A percentile compares a stretch with the other conserved stretches of the same genome.
Conservation (phyloP, 2,113 vertebrate species). For the Corvus moneduloides region DNA sequence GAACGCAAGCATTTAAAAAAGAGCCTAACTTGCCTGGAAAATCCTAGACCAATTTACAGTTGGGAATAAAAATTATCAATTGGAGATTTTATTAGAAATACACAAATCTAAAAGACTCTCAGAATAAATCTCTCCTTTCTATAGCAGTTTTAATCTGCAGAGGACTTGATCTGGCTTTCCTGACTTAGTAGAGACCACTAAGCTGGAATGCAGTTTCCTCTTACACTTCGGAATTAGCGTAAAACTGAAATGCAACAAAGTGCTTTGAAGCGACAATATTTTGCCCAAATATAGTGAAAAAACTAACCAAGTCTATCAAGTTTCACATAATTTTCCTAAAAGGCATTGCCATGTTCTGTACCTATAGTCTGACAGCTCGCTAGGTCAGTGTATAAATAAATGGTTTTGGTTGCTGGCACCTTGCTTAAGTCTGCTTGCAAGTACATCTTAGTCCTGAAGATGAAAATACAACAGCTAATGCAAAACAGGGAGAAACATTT, state of each 20-base stretch:
- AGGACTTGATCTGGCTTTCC: not conserved
- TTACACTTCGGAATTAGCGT: not conserved
- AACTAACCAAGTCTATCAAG: not conserved
- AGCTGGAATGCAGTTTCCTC: not conserved
- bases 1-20: not conserved
- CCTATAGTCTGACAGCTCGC: not conserved
- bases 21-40: not conserved
- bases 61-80: not conserved
- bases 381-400: not conserved
- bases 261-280: not conserved
- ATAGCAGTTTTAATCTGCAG: not conserved
- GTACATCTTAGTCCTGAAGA: not conserved
- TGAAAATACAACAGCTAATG: not conserved
- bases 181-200: not conserved
- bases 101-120: not conserved
- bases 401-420: not conserved
- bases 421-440: not conserved
- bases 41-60: not conserved
- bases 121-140: not conserved
- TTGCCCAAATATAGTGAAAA: not conserved
- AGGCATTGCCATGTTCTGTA: not conserved
- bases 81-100: not conserved
- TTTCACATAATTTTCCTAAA: not conserved
- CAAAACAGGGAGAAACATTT: not conserved
- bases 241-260: not conserved